Evolutionary conservation across 2,888 invertebrate species (phyloP).

Genomic region (Eucera pruinosa): DNA sequence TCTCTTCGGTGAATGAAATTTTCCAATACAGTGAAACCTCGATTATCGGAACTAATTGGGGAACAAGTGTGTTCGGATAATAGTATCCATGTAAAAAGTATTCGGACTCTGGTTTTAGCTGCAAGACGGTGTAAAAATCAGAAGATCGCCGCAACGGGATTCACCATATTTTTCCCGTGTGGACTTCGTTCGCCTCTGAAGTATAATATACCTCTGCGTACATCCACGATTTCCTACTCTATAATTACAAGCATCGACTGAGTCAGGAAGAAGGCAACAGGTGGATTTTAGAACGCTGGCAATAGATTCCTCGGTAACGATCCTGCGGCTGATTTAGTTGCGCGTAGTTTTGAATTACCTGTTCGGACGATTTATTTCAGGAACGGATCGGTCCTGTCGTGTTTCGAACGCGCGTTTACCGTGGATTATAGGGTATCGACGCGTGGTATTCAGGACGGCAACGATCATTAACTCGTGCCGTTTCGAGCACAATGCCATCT

Average conservation of each 20-base stretch:
- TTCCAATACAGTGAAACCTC: too few species aligned
- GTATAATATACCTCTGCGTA: slow-evolving; percentile 12
- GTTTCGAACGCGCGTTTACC: slow-evolving; percentile 27
- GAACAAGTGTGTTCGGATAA: too few species aligned
- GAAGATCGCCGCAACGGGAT: too few species aligned
- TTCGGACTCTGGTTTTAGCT: too few species aligned
- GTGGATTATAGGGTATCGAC: slow-evolving; percentile 40
- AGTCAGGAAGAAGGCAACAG: slow-evolving; percentile 63
- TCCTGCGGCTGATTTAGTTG: slow-evolving; percentile 45
- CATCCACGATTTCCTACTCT: slow-evolving; percentile 52
- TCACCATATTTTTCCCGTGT: too few species aligned
- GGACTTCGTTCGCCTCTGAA: too few species aligned
- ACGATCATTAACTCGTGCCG: slow-evolving; percentile 45
- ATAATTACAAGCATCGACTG: slow-evolving; percentile 60
- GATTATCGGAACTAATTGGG: too few species aligned
- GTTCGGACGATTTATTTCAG: slow-evolving; percentile 33
- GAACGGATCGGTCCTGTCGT: slow-evolving; percentile 20
- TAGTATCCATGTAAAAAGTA: too few species aligned
- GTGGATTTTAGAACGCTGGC: slow-evolving; percentile 58
- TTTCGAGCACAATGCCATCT: slow-evolving; percentile 39
- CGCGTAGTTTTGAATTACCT: slow-evolving; percentile 40
- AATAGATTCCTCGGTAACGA: slow-evolving; percentile 56
- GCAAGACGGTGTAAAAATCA: too few species aligned
- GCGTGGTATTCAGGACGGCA: slow-evolving; percentile 38
- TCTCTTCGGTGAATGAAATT: too few species aligned